Evolutionary conservation across 2,888 invertebrate genomes (phyloP).

Genomic region (Tetranychus truncatus): DNA sequence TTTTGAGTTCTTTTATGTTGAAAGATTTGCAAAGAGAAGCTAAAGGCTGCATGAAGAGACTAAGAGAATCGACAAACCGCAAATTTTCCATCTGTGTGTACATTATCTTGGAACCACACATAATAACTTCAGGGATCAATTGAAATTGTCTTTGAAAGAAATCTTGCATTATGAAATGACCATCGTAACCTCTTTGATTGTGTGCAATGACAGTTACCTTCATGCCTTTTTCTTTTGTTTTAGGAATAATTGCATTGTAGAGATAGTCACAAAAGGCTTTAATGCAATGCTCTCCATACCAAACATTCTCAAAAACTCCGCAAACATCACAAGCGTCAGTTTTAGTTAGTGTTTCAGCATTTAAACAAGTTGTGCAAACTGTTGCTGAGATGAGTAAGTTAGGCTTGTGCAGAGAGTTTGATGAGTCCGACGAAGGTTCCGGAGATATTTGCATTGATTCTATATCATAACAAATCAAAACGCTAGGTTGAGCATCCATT

Average conservation of each 20-base stretch:
- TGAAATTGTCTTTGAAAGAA: slow-evolving; percentile 13
- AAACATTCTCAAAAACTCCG: not conserved
- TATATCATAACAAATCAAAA: not conserved
- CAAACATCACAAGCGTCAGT: slow-evolving; percentile 3
- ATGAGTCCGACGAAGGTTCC: not conserved
- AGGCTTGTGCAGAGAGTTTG: not conserved
- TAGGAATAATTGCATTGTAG: slow-evolving; percentile 36
- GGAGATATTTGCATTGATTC: not conserved
- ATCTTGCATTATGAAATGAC: slow-evolving; percentile 16
- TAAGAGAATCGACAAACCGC: slow-evolving; percentile 15
- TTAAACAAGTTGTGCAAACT: not conserved
- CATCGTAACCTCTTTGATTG: slow-evolving; percentile 18
- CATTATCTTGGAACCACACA: slow-evolving; percentile 15
- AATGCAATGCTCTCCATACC: slow-evolving; percentile 3
- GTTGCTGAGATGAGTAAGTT: not conserved
- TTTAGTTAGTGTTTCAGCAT: not conserved
- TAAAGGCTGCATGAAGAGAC: slow-evolving; percentile 14
- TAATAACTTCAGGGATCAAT: not conserved
- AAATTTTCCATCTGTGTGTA: slow-evolving; percentile 10
- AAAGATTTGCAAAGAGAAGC: slow-evolving; percentile 16
- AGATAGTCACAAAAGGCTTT: slow-evolving; percentile 26
- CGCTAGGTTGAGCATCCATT: not conserved
- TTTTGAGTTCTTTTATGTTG: not conserved
- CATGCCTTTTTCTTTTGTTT: not conserved
- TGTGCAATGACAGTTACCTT: slow-evolving; percentile 13